phyloP scores from a whole-genome alignment of 2,113 vertebrate genomes.

The Tricholaema leucomelas region DNA sequence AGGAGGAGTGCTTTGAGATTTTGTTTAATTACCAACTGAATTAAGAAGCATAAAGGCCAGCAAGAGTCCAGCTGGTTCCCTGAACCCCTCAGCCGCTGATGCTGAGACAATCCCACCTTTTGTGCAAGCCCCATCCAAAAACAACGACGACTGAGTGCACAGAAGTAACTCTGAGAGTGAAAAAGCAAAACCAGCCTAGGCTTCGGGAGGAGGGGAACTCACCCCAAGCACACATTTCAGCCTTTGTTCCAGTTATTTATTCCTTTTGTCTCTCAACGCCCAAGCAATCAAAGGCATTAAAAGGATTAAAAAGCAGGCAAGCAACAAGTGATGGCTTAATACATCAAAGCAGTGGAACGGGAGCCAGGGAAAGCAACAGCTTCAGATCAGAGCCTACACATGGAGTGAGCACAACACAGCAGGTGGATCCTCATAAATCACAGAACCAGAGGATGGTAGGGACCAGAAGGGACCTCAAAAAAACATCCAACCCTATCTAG shows the following conservation, averaged over 20 bases:
- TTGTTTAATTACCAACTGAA: constrained; percentile 29
- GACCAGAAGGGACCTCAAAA: too few species aligned
- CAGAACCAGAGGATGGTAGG: neutral
- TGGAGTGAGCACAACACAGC: neutral
- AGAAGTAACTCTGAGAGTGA: neutral
- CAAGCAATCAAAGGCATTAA: constrained; percentile 62
- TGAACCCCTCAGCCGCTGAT: neutral
- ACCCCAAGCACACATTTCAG: neutral
- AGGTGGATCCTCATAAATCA: accelerated
- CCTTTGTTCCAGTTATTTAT: constrained; percentile 32
- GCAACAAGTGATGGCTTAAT: constrained; percentile 44
- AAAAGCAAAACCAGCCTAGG: neutral
- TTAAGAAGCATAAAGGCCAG: neutral
- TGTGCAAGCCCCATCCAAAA: neutral
- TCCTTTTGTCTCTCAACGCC: constrained; percentile 54
- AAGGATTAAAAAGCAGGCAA: constrained; percentile 55
- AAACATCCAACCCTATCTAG: too few species aligned
- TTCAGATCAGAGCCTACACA: neutral
- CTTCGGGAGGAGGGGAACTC: neutral
- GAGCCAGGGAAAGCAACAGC: neutral
- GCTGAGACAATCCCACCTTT: neutral
- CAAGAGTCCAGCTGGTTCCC: neutral
- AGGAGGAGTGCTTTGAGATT: neutral
- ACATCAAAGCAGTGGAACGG: constrained; percentile 47
- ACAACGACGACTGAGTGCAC: neutral